These are phyloP conservation scores for Mareca penelope DNA, from an alignment of 2,797 vertebrate species.

Conservation along the genomic window DNA sequence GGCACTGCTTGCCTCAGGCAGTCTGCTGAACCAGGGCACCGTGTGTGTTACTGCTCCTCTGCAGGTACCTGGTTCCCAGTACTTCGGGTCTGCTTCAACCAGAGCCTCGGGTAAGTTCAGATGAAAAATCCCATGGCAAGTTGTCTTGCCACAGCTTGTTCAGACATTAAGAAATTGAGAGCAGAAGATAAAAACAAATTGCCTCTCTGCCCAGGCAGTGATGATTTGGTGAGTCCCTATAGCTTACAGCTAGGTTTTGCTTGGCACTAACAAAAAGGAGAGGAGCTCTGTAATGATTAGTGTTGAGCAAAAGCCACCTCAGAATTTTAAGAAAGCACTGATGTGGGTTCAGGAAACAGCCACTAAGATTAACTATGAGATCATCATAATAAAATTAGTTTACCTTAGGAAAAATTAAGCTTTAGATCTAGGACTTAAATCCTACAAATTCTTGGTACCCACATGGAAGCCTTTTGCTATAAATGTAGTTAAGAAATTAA, in stretches of 20 bases:
- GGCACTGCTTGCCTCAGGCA: not conserved
- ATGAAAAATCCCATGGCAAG: not conserved
- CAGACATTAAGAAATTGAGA: not conserved
- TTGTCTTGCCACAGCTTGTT: not conserved
- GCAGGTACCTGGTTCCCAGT: not conserved
- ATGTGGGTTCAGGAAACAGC: not conserved
- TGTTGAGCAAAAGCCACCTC: not conserved
- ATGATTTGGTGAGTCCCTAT: not conserved
- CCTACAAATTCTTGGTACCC: not conserved
- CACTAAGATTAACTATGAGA: not conserved
- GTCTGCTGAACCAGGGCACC: not conserved
- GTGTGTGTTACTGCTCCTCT: not conserved
- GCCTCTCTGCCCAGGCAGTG: not conserved
- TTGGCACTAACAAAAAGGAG: not conserved
- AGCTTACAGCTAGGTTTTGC: not conserved
- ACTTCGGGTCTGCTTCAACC: not conserved
- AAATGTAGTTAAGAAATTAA: slow-evolving; percentile 33
- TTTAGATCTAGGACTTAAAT: not conserved
- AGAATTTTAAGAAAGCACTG: not conserved
- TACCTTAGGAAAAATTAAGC: not conserved
- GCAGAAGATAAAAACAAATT: not conserved
- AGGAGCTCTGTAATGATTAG: not conserved
- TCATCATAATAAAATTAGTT: not conserved
- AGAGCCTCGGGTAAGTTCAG: not conserved
- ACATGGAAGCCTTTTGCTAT: not conserved